Conservation (phyloP, 2,888 invertebrate genomes). For the Cephus rjabovi region DNA sequence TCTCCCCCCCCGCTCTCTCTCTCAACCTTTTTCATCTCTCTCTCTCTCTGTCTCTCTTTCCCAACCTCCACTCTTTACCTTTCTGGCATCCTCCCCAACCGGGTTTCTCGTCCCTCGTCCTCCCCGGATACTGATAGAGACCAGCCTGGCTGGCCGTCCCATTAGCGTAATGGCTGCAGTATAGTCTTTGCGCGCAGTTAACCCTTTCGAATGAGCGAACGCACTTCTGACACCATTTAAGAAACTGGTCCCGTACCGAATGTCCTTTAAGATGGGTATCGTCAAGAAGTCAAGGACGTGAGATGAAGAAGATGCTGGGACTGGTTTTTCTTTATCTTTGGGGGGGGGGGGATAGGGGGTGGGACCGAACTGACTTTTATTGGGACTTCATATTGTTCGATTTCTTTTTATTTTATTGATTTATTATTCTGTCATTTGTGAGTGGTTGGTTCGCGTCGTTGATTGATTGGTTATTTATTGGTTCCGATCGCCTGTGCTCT, state of each 20-base stretch:
- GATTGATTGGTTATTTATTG: neutral
- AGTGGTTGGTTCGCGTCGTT: neutral
- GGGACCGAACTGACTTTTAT: neutral
- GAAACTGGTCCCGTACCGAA: neutral
- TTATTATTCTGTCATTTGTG: neutral
- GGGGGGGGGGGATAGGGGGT: no score
- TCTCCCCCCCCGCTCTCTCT: constrained; percentile 12
- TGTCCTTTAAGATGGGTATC: neutral
- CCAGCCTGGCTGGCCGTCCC: constrained; percentile 45
- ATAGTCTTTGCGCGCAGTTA: constrained; percentile 49
- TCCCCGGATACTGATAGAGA: constrained; percentile 48
- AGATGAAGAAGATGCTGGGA: neutral
- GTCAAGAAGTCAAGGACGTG: constrained; percentile 3
- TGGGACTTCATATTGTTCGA: neutral
- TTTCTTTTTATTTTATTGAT: neutral
- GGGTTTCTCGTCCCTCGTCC: constrained; percentile 14
- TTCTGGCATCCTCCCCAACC: constrained; percentile 10
- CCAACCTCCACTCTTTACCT: neutral
- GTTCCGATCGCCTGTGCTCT: neutral
- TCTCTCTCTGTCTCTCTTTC: constrained; percentile 6
- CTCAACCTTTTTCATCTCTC: constrained; percentile 11
- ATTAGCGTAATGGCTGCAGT: constrained; percentile 59
- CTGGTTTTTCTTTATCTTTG: neutral
- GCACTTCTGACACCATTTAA: neutral
- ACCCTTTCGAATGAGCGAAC: constrained; percentile 35